Percentiles rank a stretch among this genome's conserved stretches.
Evolutionary conservation across 2,113 vertebrate genomes (phyloP).

Genomic region (Turnix velox): DNA sequence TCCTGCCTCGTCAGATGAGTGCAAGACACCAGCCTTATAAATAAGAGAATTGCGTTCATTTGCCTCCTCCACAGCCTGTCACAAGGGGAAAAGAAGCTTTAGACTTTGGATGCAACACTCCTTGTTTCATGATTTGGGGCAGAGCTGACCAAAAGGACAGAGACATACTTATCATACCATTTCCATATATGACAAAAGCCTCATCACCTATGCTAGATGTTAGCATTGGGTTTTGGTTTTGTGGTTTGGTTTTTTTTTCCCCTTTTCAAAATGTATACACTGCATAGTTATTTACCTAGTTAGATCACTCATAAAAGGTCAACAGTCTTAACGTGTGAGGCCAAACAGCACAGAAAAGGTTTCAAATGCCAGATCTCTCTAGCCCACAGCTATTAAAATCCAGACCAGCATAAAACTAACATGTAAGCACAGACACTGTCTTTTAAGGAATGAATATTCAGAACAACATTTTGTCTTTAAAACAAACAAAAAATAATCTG

Average conservation of each 20-base stretch:
- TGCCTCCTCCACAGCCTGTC: neutral
- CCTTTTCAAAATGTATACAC: neutral
- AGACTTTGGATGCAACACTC: neutral
- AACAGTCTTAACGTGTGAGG: neutral
- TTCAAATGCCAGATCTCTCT: constrained; percentile 24
- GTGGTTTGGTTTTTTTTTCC: no score
- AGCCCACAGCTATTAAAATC: constrained; percentile 35
- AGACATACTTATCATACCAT: neutral
- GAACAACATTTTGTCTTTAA: neutral
- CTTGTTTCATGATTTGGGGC: neutral
- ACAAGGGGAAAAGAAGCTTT: neutral
- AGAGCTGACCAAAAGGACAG: neutral
- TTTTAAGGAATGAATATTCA: neutral
- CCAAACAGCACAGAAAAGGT: constrained; percentile 16
- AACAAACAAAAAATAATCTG: neutral
- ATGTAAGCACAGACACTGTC: neutral
- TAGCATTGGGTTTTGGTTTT: no score
- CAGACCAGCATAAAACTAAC: neutral
- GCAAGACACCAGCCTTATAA: neutral
- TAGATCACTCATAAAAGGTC: constrained; percentile 43
- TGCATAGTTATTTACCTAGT: constrained; percentile 2
- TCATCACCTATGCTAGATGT: neutral
- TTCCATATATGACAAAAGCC: constrained; percentile 7
- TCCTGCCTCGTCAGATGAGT: neutral
- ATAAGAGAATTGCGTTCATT: neutral